Evolutionary conservation across 2,113 vertebrate species (phyloP), one percentile per base, ranked within the genome.

Genomic region (Scalopus aquaticus): DNA sequence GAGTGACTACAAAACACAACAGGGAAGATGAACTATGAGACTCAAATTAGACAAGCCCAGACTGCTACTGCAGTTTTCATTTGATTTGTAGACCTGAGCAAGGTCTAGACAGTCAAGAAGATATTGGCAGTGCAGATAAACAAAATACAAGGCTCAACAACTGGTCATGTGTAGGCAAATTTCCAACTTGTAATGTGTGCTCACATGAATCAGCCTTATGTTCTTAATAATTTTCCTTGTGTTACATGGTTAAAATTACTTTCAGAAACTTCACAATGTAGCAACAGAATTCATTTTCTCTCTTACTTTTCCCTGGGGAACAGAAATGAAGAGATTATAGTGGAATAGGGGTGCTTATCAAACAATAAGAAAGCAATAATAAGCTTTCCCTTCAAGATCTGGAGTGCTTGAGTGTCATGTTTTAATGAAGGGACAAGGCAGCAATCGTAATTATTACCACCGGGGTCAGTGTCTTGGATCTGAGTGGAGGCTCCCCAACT

Each of bases 161-260:
- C 0, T 44, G 49, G 46, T 10, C 20, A 20, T 32, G 28, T 3
- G 2, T 73, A 35, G 35, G 46, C 19, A 49, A 87, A 72, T 42
- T n/a, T 69, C 46, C 62, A 58, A 83, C 70, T 83, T 65, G 24
- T 24, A 72, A 77, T 54, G 20, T 76, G 46, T 93, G 65, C 54
- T 84, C 44, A 56, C 64, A 42, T 74, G 64, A 80, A 85, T 35
- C 65, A 81, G 2, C 72, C 89, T 81, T 72, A 73, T 88, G 51
- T 6, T 67, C 35, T 96, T 62, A 70, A 91, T 62, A 30, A 72
- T 62, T 93, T 95, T 64, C 77, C 16, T 93, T 35, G 30, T 30
- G 49, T 92, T 72, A 62, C 56, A 37, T 58, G 72, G 24, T 32
- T 86, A 89, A 72, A 90, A 42, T 74, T 39, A n/a, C 60, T 77